phyloP scores from a whole-genome alignment of 2,113 vertebrate species.

The Alethe castanea region DNA sequence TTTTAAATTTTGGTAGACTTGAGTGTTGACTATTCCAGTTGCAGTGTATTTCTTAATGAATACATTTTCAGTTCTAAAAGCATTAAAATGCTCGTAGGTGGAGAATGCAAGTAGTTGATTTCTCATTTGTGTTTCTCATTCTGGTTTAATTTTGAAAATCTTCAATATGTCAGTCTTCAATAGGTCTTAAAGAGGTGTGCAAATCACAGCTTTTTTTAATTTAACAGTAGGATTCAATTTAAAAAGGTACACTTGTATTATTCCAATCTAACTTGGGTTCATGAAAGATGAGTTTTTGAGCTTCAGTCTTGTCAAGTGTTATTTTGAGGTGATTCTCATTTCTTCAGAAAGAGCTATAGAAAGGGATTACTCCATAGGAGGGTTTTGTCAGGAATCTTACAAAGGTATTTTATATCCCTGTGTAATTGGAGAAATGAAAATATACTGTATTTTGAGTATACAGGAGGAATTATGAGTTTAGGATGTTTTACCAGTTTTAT shows the following conservation, averaged over 20 bases:
- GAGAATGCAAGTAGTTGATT: background rate
- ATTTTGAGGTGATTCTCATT: background rate
- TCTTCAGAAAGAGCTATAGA: background rate
- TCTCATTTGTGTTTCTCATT: background rate
- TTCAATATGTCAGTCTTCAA: background rate
- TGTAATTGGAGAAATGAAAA: background rate
- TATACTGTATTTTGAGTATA: background rate
- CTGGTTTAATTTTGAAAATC: background rate
- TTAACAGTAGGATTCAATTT: background rate
- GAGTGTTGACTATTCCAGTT: background rate
- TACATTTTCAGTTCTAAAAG: background rate
- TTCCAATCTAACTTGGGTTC: background rate
- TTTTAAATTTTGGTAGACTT: background rate
- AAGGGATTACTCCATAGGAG: background rate
- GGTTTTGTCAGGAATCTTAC: background rate
- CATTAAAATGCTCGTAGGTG: background rate
- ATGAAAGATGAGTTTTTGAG: background rate
- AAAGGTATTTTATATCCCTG: background rate
- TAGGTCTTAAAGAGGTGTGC: background rate
- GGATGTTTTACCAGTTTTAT: background rate
- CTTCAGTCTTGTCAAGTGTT: background rate
- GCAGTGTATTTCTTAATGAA: background rate
- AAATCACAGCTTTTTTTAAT: background rate
- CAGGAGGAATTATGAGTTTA: accelerated
- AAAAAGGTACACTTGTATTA: background rate